These are phyloP conservation scores for Scaptomyza graminum DNA, from an alignment of 1,140 invertebrate species.

Conservation along the genomic window DNA sequence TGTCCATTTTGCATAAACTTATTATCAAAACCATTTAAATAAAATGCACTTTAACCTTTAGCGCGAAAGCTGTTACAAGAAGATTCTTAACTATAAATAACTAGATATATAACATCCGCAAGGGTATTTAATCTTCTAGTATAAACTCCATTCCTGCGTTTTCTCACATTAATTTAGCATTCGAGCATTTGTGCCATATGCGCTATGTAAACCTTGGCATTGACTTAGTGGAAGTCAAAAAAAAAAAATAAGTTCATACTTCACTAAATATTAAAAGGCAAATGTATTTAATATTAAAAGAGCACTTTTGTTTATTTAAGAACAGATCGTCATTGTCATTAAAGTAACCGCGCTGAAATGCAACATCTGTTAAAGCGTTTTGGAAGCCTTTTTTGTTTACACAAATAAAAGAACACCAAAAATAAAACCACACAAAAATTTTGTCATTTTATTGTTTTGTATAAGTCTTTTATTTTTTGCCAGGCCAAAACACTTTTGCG, in stretches of 20 bases:
- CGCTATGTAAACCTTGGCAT: constrained; percentile 35
- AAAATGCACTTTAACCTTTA: too few relatives aligned
- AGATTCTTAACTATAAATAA: too few relatives aligned
- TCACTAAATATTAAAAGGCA: constrained; percentile 40
- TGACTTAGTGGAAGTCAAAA: constrained; percentile 18
- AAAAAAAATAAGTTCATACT: neutral
- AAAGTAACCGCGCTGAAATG: constrained; percentile 37
- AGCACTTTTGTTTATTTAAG: constrained; percentile 59
- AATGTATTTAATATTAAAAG: constrained; percentile 40
- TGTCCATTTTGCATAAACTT: neutral
- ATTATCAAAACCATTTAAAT: too few relatives aligned
- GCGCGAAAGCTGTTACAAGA: too few relatives aligned
- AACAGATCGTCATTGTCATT: constrained; percentile 47
- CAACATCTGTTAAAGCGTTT: constrained; percentile 69
- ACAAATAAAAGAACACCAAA: constrained; percentile 31
- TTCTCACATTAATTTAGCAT: neutral
- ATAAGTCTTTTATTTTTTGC: constrained; percentile 20
- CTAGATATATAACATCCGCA: too few relatives aligned
- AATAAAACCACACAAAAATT: constrained; percentile 57
- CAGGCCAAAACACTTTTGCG: constrained; percentile 8
- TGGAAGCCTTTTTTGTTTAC: constrained; percentile 67
- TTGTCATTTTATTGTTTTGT: constrained; percentile 41
- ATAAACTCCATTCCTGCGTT: neutral
- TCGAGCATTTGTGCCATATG: constrained; percentile 25
- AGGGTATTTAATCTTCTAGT: neutral